Conservation (phyloP, 2,113 vertebrate genomes). For the Oxyura jamaicensis region DNA sequence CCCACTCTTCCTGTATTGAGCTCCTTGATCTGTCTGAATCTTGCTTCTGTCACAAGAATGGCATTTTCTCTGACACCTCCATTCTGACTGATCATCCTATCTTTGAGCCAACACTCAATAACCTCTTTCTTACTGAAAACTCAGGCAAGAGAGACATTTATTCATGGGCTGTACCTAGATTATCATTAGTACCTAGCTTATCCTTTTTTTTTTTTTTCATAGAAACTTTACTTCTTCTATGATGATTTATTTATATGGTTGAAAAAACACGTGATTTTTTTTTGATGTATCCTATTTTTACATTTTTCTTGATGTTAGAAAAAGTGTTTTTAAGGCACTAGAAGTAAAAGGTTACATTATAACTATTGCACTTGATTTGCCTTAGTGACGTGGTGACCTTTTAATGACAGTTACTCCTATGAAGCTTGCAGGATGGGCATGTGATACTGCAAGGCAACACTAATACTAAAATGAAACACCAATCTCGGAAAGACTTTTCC, state of each 20-base stretch:
- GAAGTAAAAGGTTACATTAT: background rate
- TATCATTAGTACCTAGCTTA: background rate
- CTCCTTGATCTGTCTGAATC: background rate
- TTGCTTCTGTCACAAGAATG: background rate
- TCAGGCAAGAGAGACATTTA: background rate
- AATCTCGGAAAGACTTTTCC: slow-evolving; percentile 38
- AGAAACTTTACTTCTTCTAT: background rate
- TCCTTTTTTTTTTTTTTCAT: background rate
- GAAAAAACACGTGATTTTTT: background rate
- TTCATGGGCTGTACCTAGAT: background rate
- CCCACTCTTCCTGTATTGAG: background rate
- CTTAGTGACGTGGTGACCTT: background rate
- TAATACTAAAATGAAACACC: slow-evolving; percentile 39
- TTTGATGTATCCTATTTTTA: background rate
- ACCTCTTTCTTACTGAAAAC: background rate
- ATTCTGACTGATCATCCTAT: background rate
- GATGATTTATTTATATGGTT: background rate
- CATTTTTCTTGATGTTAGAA: background rate
- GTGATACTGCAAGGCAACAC: background rate
- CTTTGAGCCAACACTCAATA: background rate
- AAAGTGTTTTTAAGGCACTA: background rate
- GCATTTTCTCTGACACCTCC: background rate
- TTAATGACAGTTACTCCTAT: background rate
- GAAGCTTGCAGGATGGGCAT: slow-evolving; percentile 10
- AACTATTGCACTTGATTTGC: background rate